Evolutionary conservation across 2,113 vertebrate species (phyloP).

Genomic region (Struthidea cinerea): DNA sequence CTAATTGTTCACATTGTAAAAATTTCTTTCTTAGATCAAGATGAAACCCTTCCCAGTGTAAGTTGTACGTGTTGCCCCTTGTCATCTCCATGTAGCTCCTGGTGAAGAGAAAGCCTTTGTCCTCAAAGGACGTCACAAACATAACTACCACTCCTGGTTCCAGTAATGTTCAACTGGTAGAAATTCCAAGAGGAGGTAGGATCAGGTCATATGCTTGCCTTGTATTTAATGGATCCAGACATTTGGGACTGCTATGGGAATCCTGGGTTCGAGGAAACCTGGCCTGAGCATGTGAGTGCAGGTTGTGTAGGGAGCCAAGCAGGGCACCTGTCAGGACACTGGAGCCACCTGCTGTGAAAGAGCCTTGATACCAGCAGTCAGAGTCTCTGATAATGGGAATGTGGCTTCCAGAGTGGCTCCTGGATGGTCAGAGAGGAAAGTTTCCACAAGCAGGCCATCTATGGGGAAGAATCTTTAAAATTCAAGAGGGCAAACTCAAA

Average conservation of each 20-base stretch:
- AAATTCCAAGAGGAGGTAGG: background rate
- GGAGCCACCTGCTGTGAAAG: background rate
- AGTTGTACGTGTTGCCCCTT: background rate
- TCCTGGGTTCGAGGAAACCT: background rate
- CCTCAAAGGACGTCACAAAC: background rate
- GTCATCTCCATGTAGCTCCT: background rate
- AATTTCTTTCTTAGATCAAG: background rate
- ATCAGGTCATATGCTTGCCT: background rate
- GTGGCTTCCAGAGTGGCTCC: background rate
- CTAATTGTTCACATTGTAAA: background rate
- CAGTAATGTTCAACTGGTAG: background rate
- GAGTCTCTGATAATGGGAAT: background rate
- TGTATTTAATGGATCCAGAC: background rate
- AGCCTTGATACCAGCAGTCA: background rate
- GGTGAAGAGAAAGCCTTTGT: background rate
- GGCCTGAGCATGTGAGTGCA: background rate
- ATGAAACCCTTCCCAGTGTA: background rate
- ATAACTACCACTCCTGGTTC: background rate
- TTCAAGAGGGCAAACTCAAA: background rate
- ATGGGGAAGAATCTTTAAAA: background rate
- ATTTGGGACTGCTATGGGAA: background rate
- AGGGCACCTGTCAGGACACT: fast-evolving
- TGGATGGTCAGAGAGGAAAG: background rate
- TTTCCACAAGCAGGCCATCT: background rate
- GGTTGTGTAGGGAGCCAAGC: background rate